These are phyloP conservation scores for Spheniscus mendiculus DNA, from an alignment of 2,113 vertebrate genomes.

Conservation along the genomic window DNA sequence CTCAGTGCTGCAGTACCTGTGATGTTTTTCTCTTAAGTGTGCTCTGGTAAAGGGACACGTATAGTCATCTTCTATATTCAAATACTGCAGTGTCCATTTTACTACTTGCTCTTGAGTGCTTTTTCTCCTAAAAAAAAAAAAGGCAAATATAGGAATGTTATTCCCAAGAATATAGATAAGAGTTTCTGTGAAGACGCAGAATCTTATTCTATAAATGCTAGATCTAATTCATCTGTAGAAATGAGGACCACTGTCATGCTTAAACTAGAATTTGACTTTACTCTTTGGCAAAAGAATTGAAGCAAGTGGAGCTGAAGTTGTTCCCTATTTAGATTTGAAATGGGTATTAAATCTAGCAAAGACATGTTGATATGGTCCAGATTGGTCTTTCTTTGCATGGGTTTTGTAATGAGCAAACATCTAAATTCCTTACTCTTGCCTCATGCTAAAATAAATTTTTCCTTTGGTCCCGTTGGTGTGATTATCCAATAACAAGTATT, in stretches of 20 bases:
- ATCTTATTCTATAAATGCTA: not conserved
- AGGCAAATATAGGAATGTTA: not conserved
- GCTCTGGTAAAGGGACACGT: not conserved
- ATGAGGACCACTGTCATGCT: not conserved
- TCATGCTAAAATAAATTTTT: not conserved
- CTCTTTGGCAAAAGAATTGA: not conserved
- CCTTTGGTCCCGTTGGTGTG: not conserved
- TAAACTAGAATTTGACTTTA: not conserved
- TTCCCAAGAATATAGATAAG: not conserved
- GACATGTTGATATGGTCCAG: not conserved
- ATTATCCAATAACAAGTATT: not conserved
- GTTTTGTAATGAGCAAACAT: not conserved
- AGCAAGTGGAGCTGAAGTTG: not conserved
- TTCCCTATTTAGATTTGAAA: not conserved
- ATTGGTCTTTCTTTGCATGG: not conserved
- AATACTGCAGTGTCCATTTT: not conserved
- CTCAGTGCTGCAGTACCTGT: not conserved
- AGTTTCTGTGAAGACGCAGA: not conserved
- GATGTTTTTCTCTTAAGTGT: not conserved
- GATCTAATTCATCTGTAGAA: not conserved
- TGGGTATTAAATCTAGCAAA: not conserved
- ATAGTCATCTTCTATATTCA: not conserved
- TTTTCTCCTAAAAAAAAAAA: not conserved
- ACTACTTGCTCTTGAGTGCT: not conserved
- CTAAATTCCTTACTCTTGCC: not conserved